These are phyloP conservation scores for Odontesthes bonariensis DNA, from an alignment of 2,113 vertebrate species.

Conservation along the genomic window DNA sequence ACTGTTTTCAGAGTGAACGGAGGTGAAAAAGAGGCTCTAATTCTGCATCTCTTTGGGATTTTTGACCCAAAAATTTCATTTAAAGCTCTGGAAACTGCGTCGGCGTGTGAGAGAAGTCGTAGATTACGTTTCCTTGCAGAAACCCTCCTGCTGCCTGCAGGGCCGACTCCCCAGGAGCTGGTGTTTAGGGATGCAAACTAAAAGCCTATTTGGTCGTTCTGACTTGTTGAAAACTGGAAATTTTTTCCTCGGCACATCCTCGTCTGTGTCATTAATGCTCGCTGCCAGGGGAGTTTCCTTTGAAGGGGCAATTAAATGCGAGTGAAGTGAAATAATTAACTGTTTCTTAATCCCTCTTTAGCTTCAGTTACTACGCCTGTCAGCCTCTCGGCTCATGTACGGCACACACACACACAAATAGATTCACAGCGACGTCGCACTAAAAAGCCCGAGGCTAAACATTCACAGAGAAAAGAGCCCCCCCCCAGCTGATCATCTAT, in stretches of 20 bases:
- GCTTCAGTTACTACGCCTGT: slow-evolving; percentile 4
- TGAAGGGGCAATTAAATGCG: slow-evolving; percentile 5
- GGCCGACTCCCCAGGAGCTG: too few species aligned
- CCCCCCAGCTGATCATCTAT: slow-evolving; percentile 1
- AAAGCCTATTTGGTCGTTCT: too few species aligned
- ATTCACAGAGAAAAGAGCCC: too few species aligned
- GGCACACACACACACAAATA: background rate
- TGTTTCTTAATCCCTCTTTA: slow-evolving; percentile 1
- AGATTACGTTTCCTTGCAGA: too few species aligned
- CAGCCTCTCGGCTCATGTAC: background rate
- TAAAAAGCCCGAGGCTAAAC: background rate
- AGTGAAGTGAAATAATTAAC: slow-evolving; percentile 24
- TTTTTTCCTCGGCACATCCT: background rate
- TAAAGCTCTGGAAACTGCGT: too few species aligned
- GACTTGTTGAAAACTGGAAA: background rate
- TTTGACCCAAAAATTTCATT: too few species aligned
- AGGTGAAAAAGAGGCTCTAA: too few species aligned
- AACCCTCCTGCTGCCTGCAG: too few species aligned
- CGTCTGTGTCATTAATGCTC: slow-evolving; percentile 3
- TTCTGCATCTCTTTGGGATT: too few species aligned
- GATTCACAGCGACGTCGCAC: background rate
- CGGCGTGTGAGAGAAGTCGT: too few species aligned
- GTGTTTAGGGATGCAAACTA: too few species aligned
- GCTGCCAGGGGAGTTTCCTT: slow-evolving; percentile 3
- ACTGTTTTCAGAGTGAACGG: too few species aligned